Conservation (phyloP, 1,140 invertebrate species). For the Saccostrea glomerata region DNA sequence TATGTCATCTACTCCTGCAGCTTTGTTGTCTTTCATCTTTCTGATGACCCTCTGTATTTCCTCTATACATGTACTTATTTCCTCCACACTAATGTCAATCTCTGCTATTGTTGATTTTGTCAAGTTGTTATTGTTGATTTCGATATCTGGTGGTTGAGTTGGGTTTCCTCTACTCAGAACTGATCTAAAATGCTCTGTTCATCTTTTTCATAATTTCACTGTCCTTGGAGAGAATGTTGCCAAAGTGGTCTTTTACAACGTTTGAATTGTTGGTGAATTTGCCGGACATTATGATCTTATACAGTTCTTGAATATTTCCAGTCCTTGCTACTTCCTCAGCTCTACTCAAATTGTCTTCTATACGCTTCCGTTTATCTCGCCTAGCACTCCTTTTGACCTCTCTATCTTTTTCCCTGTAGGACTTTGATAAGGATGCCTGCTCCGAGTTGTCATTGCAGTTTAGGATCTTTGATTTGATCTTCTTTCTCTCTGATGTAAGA, state of each 20-base stretch:
- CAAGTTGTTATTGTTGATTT: slow-evolving; percentile 6
- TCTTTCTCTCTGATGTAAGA: no score
- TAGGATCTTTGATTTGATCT: no score
- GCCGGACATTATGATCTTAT: not conserved
- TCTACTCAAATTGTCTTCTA: no score
- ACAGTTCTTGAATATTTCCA: slow-evolving; percentile 24
- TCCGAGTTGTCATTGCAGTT: not conserved
- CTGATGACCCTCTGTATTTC: not conserved
- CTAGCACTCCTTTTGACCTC: no score
- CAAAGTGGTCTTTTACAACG: not conserved
- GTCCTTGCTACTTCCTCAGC: not conserved
- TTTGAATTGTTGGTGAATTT: no score
- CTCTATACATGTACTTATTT: not conserved
- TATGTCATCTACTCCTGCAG: not conserved
- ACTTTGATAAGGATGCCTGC: not conserved
- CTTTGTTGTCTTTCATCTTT: slow-evolving; percentile 13
- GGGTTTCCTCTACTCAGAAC: slow-evolving; percentile 17
- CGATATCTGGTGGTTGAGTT: not conserved
- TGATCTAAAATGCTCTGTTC: slow-evolving; percentile 31
- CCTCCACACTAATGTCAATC: slow-evolving; percentile 10
- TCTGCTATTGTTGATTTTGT: no score
- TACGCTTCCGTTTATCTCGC: no score
- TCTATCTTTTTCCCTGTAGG: slow-evolving; percentile 16
- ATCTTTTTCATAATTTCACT: slow-evolving; percentile 31
- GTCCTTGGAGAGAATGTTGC: not conserved